Conservation (phyloP, 2,888 invertebrate species). For the Schizaphis graminum region DNA sequence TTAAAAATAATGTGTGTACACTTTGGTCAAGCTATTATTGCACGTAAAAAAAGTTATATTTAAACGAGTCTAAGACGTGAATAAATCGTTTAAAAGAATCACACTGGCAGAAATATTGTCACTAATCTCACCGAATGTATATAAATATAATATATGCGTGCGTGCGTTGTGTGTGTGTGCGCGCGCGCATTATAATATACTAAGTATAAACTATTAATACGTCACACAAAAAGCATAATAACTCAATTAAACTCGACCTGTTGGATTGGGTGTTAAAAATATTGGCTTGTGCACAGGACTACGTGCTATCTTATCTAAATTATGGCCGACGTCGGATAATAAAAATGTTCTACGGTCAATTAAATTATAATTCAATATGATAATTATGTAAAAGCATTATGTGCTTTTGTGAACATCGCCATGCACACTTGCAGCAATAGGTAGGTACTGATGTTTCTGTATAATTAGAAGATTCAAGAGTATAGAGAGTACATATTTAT, state of each 20-base stretch:
- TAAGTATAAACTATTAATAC: conserved; percentile 2
- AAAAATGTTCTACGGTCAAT: conserved; percentile 19
- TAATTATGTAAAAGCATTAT: conserved; percentile 28
- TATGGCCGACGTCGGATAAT: conserved; percentile 9
- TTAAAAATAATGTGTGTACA: neutral
- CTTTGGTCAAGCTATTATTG: neutral
- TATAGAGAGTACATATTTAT: neutral
- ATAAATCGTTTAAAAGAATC: conserved; percentile 4
- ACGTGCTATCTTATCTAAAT: neutral
- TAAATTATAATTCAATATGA: conserved; percentile 37
- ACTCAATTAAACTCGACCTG: neutral
- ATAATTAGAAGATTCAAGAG: neutral
- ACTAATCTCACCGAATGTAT: neutral
- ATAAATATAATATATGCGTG: neutral
- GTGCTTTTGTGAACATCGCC: neutral
- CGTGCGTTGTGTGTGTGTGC: no score
- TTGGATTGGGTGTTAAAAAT: neutral
- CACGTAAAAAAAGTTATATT: conserved; percentile 8
- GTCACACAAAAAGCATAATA: neutral
- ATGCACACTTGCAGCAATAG: no score
- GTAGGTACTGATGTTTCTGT: neutral
- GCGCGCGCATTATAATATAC: neutral
- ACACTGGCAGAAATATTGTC: conserved; percentile 1
- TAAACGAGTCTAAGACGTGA: neutral
- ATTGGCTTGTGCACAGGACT: neutral